Evolutionary conservation across 2,888 invertebrate genomes (phyloP).

Genomic region (Plagodis pulveraria): DNA sequence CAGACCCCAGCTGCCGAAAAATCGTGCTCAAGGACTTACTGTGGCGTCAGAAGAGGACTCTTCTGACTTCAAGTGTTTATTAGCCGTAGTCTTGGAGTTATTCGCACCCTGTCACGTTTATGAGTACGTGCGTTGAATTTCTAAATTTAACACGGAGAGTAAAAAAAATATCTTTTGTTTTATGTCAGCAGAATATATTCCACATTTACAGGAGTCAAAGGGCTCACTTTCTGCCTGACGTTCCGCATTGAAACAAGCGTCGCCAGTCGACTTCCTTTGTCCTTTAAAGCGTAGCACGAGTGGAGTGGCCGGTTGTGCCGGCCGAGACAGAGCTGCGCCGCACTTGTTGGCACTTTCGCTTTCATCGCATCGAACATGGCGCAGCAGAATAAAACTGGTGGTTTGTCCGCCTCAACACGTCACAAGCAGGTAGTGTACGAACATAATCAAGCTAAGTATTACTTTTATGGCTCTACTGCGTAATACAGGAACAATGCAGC

Average conservation of each 20-base stretch:
- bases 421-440: constrained; percentile 31
- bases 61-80: constrained; percentile 31
- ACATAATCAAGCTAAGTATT: constrained; percentile 34
- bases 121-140: constrained; percentile 12
- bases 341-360: constrained; percentile 75
- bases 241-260: constrained; percentile 40
- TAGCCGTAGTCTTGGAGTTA: constrained; percentile 21
- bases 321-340: constrained; percentile 40
- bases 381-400: constrained; percentile 29
- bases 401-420: constrained; percentile 35
- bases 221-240: constrained; percentile 16
- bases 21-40: constrained; percentile 52
- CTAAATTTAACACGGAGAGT: not conserved
- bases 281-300: constrained; percentile 51
- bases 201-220: constrained; percentile 14
- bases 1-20: constrained; percentile 39
- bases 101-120: constrained; percentile 17
- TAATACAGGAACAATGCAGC: constrained; percentile 40
- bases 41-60: constrained; percentile 32
- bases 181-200: constrained; percentile 9
- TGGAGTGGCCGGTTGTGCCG: constrained; percentile 38
- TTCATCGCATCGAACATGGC: constrained; percentile 54
- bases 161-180: not conserved
- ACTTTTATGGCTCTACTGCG: constrained; percentile 42
- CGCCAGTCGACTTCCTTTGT: constrained; percentile 55